Evolutionary conservation across 92 coral and sea anemone genomes (phyloP).

Genomic region (Isaurus tuberculatus): DNA sequence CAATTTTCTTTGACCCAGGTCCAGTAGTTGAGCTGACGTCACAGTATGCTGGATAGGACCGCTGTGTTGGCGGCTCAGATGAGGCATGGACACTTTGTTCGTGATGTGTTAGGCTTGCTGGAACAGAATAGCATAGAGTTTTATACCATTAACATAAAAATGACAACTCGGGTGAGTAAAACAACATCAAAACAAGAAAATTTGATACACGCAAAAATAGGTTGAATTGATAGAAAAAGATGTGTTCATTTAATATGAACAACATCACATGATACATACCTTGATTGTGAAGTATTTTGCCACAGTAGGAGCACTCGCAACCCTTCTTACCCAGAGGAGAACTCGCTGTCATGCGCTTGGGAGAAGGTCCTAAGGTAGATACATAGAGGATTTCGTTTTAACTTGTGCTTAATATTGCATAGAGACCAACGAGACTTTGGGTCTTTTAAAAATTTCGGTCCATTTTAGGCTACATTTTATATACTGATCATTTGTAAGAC

Average conservation of each 20-base stretch:
- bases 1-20: constrained; percentile 95
- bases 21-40: constrained; percentile 96
- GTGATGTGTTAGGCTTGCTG: constrained; percentile 97
- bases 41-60: constrained; percentile 99
- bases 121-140: neutral
- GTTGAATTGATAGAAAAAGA: neutral
- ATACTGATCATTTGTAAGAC: too few species aligned
- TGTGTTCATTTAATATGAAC: neutral
- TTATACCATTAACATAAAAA: neutral
- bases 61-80: constrained; percentile 91
- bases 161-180: neutral
- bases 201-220: neutral
- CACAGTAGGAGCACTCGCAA: constrained; percentile 96
- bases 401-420: too few species aligned
- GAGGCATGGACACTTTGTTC: constrained; percentile 94
- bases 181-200: neutral
- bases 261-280: constrained; percentile 53
- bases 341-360: constrained; percentile 89
- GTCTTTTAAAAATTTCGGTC: too few species aligned
- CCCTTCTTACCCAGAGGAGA: constrained; percentile 99
- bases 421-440: too few species aligned
- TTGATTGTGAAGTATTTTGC: constrained; percentile 97
- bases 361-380: constrained; percentile 76
- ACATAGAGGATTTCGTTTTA: neutral
- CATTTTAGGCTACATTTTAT: too few species aligned